Base-by-base conservation (phyloP, 2,113 vertebrate species). In the Caretta caretta region DNA sequence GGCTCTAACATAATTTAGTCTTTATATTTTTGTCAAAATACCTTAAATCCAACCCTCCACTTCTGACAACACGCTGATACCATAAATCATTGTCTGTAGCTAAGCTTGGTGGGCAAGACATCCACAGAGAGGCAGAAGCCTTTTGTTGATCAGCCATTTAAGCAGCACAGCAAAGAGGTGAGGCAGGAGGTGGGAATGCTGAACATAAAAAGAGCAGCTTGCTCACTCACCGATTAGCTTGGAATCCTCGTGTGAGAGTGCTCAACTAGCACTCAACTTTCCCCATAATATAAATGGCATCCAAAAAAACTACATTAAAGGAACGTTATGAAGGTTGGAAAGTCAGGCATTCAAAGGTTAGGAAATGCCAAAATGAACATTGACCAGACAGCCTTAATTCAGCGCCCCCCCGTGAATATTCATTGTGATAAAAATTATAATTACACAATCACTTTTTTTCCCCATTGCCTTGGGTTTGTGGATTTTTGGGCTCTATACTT, bases 141-240 rank as follows among this genome's bases (percentile, higher is more conserved):
- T 31, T 20, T 53, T 82, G 48, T 9, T 87, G 57, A 2, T 54
- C 81, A 90, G 79, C 42, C 84, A 76, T 48, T 49, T 62, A 7
- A 0, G 0, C 29, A 1, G 72, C 62, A 65, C 62, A 65, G 31
- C 16, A 8, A 75, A 9, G 19, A 12, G 11, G 38, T 11, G 0
- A 29, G 75, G 69, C 0, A 0, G 59, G 85, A 88, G 69, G 72
- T 0, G 1, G 81, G 57, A 79, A 93, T 89, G 38, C 19, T 69
- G 20, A 94, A 5, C 2, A 5, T 24, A 42, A 94, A 8, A 56
- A 17, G 0, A 0, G 0, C 20, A 88, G 11, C 5, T 51, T 11
- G 1, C 31, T 87, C 5, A 1, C 75, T 92, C 48, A 65, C 35
- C 65, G 31, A 19, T 29, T 69, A 38, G 12, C 62, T 75, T 79